A percentile compares a stretch with the other conserved stretches of the same genome.
These are phyloP conservation scores for Mesorhabditis sp. DNA, from an alignment of 2,888 invertebrate genomes.

Conservation along the genomic window DNA sequence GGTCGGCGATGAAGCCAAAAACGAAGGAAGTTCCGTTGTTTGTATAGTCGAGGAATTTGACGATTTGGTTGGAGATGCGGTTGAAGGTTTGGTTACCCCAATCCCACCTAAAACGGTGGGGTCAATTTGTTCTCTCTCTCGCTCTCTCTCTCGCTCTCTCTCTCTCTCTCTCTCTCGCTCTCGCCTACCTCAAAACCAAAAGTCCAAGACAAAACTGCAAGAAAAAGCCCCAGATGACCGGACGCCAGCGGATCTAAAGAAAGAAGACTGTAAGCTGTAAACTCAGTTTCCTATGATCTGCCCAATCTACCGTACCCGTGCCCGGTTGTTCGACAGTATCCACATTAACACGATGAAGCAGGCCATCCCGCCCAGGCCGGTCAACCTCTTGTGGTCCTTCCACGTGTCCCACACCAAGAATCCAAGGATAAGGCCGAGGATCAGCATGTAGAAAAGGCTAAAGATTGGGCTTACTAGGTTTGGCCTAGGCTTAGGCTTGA, in stretches of 20 bases:
- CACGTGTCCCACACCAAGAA: conserved; percentile 26
- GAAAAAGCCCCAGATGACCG: conserved; percentile 75
- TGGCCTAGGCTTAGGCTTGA: too few relatives aligned
- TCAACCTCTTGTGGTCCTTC: conserved; percentile 36
- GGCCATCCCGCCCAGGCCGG: conserved; percentile 48
- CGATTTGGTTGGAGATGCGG: conserved; percentile 49
- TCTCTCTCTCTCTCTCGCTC: conserved; percentile 20
- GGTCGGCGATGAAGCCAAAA: conserved; percentile 66
- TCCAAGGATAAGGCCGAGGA: conserved; percentile 21
- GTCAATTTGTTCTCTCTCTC: background rate
- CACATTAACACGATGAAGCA: conserved; percentile 49
- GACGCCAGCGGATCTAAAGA: conserved; percentile 67
- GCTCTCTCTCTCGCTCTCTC: too few relatives aligned
- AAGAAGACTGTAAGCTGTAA: background rate
- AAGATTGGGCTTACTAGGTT: conserved; percentile 7
- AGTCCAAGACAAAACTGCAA: conserved; percentile 82
- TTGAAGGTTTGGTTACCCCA: conserved; percentile 31
- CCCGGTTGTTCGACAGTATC: conserved; percentile 37
- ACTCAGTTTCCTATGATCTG: background rate
- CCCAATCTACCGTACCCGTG: conserved; percentile 20
- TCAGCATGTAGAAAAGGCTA: conserved; percentile 24
- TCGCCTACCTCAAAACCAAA: conserved; percentile 77
- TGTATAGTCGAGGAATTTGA: conserved; percentile 76
- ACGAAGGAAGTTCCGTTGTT: conserved; percentile 73
- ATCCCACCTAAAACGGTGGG: conserved; percentile 59